Conservation (phyloP, 2,113 vertebrate genomes). For the Chaenogobius annularis region DNA sequence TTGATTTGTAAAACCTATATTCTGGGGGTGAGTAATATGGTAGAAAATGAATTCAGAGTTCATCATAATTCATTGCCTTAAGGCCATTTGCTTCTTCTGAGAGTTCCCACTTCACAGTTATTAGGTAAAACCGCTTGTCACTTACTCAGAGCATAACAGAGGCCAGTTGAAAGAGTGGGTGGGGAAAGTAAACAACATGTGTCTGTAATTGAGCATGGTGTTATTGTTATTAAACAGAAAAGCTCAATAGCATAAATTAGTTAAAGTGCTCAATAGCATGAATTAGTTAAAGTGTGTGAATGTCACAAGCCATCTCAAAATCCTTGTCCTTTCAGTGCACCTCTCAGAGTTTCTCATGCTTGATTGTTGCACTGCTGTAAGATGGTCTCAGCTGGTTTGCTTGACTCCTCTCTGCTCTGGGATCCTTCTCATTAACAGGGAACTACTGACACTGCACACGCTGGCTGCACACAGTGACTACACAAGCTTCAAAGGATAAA, state of each 20-base stretch:
- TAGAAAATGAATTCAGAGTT: not conserved
- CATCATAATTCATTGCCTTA: not conserved
- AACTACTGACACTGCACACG: not conserved
- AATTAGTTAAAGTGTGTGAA: slow-evolving; percentile 3
- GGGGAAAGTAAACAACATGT: not conserved
- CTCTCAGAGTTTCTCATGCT: slow-evolving; percentile 11
- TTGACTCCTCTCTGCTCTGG: slow-evolving; percentile 27
- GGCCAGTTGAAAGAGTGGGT: not conserved
- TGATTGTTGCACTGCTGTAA: slow-evolving; percentile 35
- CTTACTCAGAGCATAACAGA: not conserved
- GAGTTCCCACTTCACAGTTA: not conserved
- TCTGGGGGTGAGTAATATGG: not conserved
- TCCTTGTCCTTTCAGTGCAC: not conserved
- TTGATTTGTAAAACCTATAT: not conserved
- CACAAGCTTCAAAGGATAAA: not conserved
- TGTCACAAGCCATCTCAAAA: not conserved
- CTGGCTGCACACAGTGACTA: not conserved
- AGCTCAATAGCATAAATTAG: not conserved
- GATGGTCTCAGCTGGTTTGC: slow-evolving; percentile 25
- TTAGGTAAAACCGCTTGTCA: not conserved
- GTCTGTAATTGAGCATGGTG: not conserved
- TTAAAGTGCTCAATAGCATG: not conserved
- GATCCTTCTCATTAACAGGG: slow-evolving; percentile 26
- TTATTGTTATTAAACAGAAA: not conserved
- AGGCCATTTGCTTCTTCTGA: not conserved